phyloP scores from a whole-genome alignment of 2,888 invertebrate genomes.

The Anarsia innoxiella region DNA sequence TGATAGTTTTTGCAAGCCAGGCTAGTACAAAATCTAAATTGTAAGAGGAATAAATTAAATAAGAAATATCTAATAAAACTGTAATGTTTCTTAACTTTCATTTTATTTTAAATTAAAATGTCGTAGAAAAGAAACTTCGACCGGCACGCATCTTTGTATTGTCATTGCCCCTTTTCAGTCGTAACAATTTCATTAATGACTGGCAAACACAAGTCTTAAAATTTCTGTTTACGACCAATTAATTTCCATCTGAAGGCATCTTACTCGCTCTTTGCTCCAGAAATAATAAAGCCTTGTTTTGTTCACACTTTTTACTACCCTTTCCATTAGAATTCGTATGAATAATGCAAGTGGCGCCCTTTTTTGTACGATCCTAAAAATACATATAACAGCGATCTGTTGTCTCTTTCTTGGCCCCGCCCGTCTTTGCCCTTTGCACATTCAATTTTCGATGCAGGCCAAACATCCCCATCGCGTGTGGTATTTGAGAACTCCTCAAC shows the following conservation, averaged over 20 bases:
- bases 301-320: constrained; percentile 37
- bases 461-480: neutral
- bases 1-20: too few relatives aligned
- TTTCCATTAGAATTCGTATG: constrained; percentile 46
- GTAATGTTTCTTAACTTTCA: too few relatives aligned
- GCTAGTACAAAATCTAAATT: too few relatives aligned
- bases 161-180: too few relatives aligned
- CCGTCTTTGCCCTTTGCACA: constrained; percentile 16
- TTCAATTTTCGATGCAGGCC: constrained; percentile 19
- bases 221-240: constrained; percentile 25
- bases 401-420: constrained; percentile 26
- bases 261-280: constrained; percentile 17
- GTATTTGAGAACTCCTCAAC: constrained; percentile 13
- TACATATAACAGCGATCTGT: constrained; percentile 26
- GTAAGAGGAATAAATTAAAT: too few relatives aligned
- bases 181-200: constrained; percentile 36
- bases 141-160: too few relatives aligned
- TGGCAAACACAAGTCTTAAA: constrained; percentile 28
- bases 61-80: too few relatives aligned
- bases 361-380: constrained; percentile 25
- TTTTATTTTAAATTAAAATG: too few relatives aligned
- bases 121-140: too few relatives aligned
- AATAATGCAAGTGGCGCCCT: constrained; percentile 41
- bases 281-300: constrained; percentile 43
- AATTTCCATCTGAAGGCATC: constrained; percentile 12